Conservation (phyloP, 2,113 vertebrate species). For the Sphyrna mokarran region DNA sequence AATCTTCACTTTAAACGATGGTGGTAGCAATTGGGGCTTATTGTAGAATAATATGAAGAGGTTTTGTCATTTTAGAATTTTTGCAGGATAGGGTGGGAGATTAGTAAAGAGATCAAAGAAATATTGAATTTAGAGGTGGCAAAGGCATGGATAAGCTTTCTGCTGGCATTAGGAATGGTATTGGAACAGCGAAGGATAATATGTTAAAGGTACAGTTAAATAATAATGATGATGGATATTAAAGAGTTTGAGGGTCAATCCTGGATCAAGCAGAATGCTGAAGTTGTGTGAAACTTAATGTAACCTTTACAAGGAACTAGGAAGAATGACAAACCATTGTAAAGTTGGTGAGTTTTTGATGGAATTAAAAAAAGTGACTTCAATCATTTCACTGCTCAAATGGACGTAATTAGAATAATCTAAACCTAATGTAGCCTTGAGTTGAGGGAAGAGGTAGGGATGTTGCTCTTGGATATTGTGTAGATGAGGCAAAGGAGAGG, state of each 20-base stretch:
- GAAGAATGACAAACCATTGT: not conserved
- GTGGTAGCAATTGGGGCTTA: not conserved
- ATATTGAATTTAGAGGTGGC: not conserved
- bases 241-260: not conserved
- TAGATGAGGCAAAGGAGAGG: too few relatives aligned
- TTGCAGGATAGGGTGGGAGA: not conserved
- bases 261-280: not conserved
- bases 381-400: not conserved
- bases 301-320: not conserved
- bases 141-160: not conserved
- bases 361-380: not conserved
- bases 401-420: not conserved
- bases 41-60: not conserved
- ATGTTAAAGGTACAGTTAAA: not conserved
- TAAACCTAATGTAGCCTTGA: not conserved
- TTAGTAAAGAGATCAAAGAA: not conserved
- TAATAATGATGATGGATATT: not conserved
- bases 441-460: not conserved
- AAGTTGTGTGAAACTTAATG: not conserved
- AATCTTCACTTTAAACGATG: not conserved
- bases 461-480: too few relatives aligned
- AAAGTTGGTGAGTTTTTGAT: not conserved
- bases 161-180: not conserved
- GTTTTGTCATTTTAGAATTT: not conserved
- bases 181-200: not conserved